Percentiles rank a stretch among this genome's conserved stretches.
Evolutionary conservation across 2,113 vertebrate species (phyloP).

Genomic region (Mustela nigripes): DNA sequence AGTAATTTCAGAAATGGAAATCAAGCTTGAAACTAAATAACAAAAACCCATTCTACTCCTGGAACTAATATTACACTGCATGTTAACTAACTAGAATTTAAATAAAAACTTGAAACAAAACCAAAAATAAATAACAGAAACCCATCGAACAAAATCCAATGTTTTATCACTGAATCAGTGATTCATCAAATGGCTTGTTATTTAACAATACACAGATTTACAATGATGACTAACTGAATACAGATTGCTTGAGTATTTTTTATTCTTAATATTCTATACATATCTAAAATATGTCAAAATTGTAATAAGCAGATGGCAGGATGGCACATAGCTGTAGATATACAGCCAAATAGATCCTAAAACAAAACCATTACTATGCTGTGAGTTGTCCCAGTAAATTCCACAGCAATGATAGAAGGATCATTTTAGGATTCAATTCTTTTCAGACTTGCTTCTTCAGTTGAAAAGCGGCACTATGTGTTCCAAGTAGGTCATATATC

Average conservation of each 20-base stretch:
- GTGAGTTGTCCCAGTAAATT: not conserved
- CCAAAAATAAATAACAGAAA: not conserved
- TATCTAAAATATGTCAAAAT: conserved; percentile 8
- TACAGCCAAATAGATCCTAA: not conserved
- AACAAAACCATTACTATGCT: not conserved
- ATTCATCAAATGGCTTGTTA: not conserved
- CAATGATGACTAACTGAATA: not conserved
- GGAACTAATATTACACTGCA: not conserved
- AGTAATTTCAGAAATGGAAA: conserved; percentile 22
- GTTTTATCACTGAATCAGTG: not conserved
- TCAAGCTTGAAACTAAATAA: not conserved
- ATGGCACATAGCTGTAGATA: not conserved
- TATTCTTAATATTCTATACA: not conserved
- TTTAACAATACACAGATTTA: not conserved
- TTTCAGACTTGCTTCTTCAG: not conserved
- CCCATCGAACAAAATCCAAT: not conserved
- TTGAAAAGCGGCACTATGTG: not conserved
- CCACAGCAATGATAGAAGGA: not conserved
- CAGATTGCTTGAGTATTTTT: conserved; percentile 16
- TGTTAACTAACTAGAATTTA: not conserved
- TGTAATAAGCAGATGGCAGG: not conserved
- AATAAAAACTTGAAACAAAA: not conserved
- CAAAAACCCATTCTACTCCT: not conserved
- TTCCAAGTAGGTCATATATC: not conserved
- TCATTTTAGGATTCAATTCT: not conserved